phyloP scores from a whole-genome alignment of 2,113 vertebrate species.

The Hydrochoerus hydrochaeris region DNA sequence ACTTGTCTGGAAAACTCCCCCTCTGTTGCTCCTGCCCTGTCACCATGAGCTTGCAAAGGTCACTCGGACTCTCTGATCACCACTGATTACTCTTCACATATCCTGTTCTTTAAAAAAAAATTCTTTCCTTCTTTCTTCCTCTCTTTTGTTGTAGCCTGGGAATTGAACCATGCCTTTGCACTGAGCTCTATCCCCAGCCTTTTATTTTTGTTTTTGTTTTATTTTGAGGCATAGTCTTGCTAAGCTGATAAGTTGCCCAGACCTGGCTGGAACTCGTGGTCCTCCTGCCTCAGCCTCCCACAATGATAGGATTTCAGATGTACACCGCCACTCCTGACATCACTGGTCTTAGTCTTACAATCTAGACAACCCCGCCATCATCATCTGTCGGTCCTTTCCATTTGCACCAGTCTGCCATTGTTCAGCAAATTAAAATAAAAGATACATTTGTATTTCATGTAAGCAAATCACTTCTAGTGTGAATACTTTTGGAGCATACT shows the following conservation, averaged over 20 bases:
- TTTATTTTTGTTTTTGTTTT: too few species aligned
- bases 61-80: not conserved
- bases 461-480: not conserved
- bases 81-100: not conserved
- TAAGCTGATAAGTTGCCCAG: not conserved
- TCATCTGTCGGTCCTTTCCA: not conserved
- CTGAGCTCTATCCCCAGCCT: not conserved
- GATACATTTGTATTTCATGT: not conserved
- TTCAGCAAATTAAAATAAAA: not conserved
- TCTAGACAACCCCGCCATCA: not conserved
- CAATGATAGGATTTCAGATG: not conserved
- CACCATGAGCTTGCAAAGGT: accelerated
- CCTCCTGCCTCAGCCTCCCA: not conserved
- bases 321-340: not conserved
- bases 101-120: not conserved
- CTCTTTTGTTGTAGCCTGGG: not conserved
- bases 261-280: not conserved
- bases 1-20: not conserved
- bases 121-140: not conserved
- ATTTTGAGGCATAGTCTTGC: not conserved
- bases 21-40: not conserved
- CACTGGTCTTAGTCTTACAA: not conserved
- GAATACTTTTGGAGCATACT: not conserved
- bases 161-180: not conserved
- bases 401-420: not conserved